Evolutionary conservation across 1,140 invertebrate genomes (phyloP).

Genomic region (Steinernema khuongi): DNA sequence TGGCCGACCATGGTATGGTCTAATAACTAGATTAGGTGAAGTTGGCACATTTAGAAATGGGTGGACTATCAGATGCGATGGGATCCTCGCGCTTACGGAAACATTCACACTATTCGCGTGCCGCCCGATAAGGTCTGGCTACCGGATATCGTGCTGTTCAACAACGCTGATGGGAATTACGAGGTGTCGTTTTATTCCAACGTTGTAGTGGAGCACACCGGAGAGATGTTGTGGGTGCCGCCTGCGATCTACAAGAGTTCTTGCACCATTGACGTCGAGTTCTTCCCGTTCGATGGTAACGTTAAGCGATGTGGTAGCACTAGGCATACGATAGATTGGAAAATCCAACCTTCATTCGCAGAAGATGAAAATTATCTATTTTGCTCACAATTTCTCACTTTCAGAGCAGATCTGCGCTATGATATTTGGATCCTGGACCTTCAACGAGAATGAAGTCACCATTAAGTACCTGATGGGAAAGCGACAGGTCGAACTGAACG

Average conservation of each 20-base stretch:
- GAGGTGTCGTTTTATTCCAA: constrained; percentile 94
- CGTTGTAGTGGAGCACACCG: constrained; percentile 79
- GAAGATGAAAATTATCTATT: constrained; percentile 15
- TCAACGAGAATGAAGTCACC: constrained; percentile 73
- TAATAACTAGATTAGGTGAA: not conserved
- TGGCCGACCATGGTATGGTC: constrained; percentile 40
- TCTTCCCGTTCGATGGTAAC: constrained; percentile 78
- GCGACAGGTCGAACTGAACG: constrained; percentile 76
- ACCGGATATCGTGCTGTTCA: constrained; percentile 97
- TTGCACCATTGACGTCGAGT: constrained; percentile 84
- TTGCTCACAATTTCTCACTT: not conserved
- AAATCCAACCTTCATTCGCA: constrained; percentile 11
- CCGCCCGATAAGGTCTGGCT: constrained; percentile 99
- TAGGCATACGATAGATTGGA: constrained; percentile 23
- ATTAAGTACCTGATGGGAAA: constrained; percentile 46
- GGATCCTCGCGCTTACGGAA: constrained; percentile 93
- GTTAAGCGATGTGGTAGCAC: constrained; percentile 7
- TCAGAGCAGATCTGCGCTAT: constrained; percentile 83
- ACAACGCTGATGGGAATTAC: constrained; percentile 97
- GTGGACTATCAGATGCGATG: constrained; percentile 92
- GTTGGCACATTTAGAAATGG: constrained; percentile 69
- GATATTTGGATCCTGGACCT: constrained; percentile 99
- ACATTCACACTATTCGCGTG: constrained; percentile 84
- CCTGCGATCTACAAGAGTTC: constrained; percentile 98
- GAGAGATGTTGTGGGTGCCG: constrained; percentile 75